phyloP scores from a whole-genome alignment of 1,140 invertebrate species.

The Apolygus lucorum region DNA sequence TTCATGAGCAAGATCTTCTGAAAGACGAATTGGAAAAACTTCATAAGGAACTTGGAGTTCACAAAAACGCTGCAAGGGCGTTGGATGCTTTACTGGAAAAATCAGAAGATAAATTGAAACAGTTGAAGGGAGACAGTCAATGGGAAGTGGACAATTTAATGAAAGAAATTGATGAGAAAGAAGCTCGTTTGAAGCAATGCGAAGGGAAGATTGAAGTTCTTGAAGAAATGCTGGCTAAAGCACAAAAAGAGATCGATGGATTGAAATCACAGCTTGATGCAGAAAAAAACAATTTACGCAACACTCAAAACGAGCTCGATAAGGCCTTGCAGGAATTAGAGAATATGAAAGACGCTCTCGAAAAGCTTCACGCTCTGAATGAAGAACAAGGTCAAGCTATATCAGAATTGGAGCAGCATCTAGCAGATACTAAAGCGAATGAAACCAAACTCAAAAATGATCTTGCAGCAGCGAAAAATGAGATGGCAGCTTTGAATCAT shows the following conservation, averaged over 20 bases:
- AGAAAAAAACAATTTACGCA: neutral
- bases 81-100: neutral
- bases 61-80: neutral
- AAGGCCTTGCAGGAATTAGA: no score
- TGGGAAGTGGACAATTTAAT: neutral
- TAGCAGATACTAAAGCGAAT: neutral
- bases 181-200: neutral
- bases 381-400: neutral
- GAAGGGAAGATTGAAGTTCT: neutral
- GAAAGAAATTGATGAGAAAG: neutral
- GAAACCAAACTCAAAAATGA: neutral
- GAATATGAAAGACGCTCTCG: no score
- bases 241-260: neutral
- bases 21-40: conserved; percentile 14
- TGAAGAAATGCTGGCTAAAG: neutral
- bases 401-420: neutral
- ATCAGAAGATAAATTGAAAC: no score
- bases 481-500: neutral
- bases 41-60: neutral
- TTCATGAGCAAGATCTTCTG: neutral
- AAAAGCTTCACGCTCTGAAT: neutral
- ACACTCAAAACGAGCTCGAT: no score
- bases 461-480: neutral
- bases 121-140: no score
- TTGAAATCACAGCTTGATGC: neutral